A percentile compares a stretch with the other conserved stretches of the same genome.
phyloP scores from a whole-genome alignment of 2,113 vertebrate species.

The Orcinus orca region DNA sequence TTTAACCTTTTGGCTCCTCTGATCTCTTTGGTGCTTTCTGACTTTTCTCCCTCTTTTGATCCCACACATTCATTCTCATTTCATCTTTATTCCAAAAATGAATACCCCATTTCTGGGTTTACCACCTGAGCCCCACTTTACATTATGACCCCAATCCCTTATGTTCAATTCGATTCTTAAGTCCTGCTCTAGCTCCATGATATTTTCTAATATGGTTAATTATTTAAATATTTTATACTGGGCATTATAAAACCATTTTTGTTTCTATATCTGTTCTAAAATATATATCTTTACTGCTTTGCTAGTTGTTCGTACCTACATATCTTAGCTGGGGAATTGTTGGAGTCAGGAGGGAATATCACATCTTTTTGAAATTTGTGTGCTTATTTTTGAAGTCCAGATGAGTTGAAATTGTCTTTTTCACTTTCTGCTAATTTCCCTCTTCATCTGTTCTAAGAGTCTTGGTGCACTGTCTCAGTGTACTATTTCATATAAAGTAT shows the following conservation, averaged over 20 bases:
- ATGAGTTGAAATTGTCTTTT: background rate
- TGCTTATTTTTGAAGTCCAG: background rate
- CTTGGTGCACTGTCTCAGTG: background rate
- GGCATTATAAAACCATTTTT: background rate
- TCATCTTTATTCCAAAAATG: background rate
- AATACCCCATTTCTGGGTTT: background rate
- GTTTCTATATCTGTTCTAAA: background rate
- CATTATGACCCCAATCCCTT: background rate
- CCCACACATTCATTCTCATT: background rate
- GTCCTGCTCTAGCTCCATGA: background rate
- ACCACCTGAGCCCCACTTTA: background rate
- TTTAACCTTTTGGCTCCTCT: background rate
- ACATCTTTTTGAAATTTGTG: background rate
- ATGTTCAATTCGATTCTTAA: background rate
- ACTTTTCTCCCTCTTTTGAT: background rate
- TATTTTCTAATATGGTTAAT: background rate
- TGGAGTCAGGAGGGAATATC: background rate
- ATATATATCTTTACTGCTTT: background rate
- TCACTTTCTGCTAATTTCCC: background rate
- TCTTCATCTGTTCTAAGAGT: slow-evolving; percentile 10
- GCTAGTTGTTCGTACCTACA: background rate
- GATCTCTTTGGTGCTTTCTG: background rate
- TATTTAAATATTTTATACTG: slow-evolving; percentile 1
- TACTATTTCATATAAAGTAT: slow-evolving; percentile 31
- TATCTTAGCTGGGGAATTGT: background rate